These are phyloP conservation scores for Menidia menidia DNA, from an alignment of 2,797 vertebrate genomes.

Conservation along the genomic window DNA sequence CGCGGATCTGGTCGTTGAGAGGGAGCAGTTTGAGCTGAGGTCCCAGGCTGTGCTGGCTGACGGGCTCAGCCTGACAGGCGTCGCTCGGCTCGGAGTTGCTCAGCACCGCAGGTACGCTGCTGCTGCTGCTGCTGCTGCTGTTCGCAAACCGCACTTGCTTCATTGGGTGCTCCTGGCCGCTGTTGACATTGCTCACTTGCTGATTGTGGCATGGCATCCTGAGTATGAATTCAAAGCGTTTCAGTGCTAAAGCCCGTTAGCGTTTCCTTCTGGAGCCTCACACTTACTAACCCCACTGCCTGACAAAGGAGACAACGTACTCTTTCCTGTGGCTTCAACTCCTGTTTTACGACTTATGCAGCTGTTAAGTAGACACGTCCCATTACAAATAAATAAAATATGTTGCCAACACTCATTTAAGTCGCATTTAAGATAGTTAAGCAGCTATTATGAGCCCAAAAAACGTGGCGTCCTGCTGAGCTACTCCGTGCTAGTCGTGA, in stretches of 20 bases:
- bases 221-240: conserved; percentile 21
- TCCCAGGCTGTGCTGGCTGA: conserved; percentile 74
- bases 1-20: conserved; percentile 93
- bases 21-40: conserved; percentile 90
- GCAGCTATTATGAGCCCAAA: background rate
- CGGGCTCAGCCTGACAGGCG: conserved; percentile 27
- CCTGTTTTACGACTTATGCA: conserved; percentile 5
- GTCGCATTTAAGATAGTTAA: conserved; percentile 11
- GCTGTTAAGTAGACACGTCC: fast-evolving
- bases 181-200: conserved; percentile 76
- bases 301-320: conserved; percentile 66
- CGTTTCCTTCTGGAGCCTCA: conserved; percentile 15
- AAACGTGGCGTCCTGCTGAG: conserved; percentile 1
- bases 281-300: conserved; percentile 17
- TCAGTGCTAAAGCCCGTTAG: conserved; percentile 17
- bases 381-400: background rate
- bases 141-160: conserved; percentile 79
- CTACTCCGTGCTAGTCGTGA: conserved; percentile 44
- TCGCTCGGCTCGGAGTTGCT: conserved; percentile 49
- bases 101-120: conserved; percentile 49
- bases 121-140: conserved; percentile 38
- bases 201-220: conserved; percentile 88
- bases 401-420: background rate
- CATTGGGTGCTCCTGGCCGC: conserved; percentile 74
- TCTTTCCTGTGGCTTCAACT: conserved; percentile 40